phyloP scores from a whole-genome alignment of 2,113 vertebrate species.

The Dasyurus viverrinus region DNA sequence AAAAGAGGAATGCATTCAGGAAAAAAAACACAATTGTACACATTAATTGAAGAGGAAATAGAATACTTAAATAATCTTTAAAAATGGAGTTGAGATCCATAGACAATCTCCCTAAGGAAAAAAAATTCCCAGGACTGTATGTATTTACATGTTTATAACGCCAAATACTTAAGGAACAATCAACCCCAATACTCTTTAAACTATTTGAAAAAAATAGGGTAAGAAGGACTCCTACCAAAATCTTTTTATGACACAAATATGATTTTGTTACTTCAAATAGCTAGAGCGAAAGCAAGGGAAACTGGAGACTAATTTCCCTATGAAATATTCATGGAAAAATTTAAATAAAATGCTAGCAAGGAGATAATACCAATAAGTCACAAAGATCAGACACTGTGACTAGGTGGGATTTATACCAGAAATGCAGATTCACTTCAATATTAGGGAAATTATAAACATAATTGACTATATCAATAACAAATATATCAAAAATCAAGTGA shows the following conservation, averaged over 20 bases:
- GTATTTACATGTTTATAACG: background rate
- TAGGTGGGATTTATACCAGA: background rate
- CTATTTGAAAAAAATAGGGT: background rate
- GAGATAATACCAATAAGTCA: background rate
- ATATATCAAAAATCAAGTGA: background rate
- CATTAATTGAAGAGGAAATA: background rate
- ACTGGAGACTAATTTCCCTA: background rate
- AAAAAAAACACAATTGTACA: background rate
- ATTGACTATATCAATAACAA: background rate
- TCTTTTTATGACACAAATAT: no score
- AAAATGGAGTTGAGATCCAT: background rate
- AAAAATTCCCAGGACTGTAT: background rate
- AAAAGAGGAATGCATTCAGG: no score
- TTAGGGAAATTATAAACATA: background rate
- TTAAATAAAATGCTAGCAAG: background rate
- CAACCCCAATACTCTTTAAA: background rate
- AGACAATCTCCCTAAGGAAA: no score
- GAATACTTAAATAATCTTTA: background rate
- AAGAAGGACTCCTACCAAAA: no score
- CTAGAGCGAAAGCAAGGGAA: no score
- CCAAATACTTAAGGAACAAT: background rate
- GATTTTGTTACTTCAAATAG: no score
- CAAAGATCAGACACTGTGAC: background rate
- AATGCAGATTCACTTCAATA: background rate
- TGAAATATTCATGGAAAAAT: background rate